A percentile compares a stretch with the other conserved stretches of the same genome.
phyloP scores from a whole-genome alignment of 2,797 vertebrate genomes.

The Sebastes matsubarae region DNA sequence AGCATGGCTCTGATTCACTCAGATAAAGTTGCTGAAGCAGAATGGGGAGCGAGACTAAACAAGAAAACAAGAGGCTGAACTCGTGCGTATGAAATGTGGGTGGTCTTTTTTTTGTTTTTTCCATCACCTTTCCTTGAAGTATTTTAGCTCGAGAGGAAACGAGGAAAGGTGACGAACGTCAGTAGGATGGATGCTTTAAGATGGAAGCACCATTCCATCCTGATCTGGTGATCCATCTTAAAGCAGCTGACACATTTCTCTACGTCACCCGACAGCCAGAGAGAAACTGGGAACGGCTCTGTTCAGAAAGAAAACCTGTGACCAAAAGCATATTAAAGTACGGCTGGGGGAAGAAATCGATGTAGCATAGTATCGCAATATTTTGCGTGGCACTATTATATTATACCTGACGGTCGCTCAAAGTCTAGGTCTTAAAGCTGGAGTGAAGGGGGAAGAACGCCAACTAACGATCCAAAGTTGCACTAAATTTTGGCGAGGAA shows the following conservation, averaged over 20 bases:
- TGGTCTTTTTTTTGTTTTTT: background rate
- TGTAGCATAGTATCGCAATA: too few species aligned
- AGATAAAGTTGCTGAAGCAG: conserved; percentile 53
- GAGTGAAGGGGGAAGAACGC: too few species aligned
- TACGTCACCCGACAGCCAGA: conserved; percentile 40
- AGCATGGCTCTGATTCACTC: conserved; percentile 53
- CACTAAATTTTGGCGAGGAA: too few species aligned
- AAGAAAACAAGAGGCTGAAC: conserved; percentile 12
- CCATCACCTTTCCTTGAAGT: conserved; percentile 5
- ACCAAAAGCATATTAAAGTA: background rate
- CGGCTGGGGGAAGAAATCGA: background rate
- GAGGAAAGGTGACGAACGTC: background rate
- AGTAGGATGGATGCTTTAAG: conserved; percentile 1
- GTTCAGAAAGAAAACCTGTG: conserved; percentile 43
- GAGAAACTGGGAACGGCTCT: conserved; percentile 37
- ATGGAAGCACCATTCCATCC: background rate
- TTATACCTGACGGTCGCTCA: too few species aligned
- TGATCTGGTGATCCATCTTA: background rate
- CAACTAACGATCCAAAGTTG: too few species aligned
- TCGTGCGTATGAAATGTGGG: conserved; percentile 12
- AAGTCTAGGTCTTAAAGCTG: too few species aligned
- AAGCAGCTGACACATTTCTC: conserved; percentile 16
- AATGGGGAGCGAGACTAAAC: conserved; percentile 35
- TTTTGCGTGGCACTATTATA: too few species aligned
- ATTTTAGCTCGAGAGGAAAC: background rate